Conservation (phyloP, 2,797 vertebrate genomes). For the Notamacropus eugenii region DNA sequence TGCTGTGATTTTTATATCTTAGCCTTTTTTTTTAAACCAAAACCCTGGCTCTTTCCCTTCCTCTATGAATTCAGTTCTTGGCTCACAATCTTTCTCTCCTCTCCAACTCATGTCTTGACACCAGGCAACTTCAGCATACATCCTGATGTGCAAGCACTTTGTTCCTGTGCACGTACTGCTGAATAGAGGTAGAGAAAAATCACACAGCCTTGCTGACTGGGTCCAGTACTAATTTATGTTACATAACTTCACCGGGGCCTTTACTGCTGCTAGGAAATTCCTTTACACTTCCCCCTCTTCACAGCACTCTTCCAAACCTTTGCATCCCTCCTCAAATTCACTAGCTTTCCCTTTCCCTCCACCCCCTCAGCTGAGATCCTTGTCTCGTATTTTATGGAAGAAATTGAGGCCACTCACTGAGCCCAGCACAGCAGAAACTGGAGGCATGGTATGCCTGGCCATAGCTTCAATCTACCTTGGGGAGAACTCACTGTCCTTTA, state of each 20-base stretch:
- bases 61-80: background rate
- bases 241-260: background rate
- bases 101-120: background rate
- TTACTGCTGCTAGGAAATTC: background rate
- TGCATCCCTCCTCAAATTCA: background rate
- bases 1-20: background rate
- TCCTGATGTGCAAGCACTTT: background rate
- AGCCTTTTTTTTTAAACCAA: background rate
- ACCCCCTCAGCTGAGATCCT: background rate
- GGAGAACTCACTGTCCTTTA: no score
- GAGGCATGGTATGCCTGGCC: no score
- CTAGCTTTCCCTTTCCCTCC: background rate
- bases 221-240: background rate
- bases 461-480: no score
- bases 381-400: background rate
- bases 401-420: background rate
- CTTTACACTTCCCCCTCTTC: background rate
- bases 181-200: background rate
- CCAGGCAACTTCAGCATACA: no score
- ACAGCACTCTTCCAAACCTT: background rate
- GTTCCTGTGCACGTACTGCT: background rate
- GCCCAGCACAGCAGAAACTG: no score
- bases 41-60: background rate
- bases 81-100: background rate
- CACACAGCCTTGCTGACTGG: background rate